Evolutionary conservation across 1,140 invertebrate species (phyloP).

Genomic region (Dreissena polymorpha): DNA sequence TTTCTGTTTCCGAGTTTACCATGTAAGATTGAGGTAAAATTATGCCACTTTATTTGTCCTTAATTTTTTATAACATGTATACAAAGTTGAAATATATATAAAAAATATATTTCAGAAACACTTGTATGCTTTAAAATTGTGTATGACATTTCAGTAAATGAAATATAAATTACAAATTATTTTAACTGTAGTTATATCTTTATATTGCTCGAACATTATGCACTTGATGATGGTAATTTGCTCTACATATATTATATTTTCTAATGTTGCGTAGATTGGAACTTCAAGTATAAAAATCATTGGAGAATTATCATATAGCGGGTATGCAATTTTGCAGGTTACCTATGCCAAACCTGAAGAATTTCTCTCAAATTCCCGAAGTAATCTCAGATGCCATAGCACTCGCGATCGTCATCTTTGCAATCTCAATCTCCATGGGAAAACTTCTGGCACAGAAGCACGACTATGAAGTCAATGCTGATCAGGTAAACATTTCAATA

Average conservation of each 20-base stretch:
- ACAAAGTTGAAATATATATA: too few relatives aligned
- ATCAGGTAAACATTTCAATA: constrained; percentile 84
- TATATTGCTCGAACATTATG: too few relatives aligned
- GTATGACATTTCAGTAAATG: too few relatives aligned
- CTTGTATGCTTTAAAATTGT: too few relatives aligned
- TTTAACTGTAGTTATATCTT: too few relatives aligned
- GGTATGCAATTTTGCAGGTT: constrained; percentile 66
- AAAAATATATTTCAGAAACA: too few relatives aligned
- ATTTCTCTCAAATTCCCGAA: constrained; percentile 64
- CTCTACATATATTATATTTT: neutral
- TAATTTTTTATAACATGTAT: too few relatives aligned
- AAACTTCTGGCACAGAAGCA: constrained; percentile 94
- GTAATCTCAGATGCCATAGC: constrained; percentile 85
- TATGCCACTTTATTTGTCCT: too few relatives aligned
- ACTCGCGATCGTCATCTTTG: constrained; percentile 94
- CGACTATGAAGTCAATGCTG: constrained; percentile 92
- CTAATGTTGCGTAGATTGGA: neutral
- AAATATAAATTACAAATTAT: too few relatives aligned
- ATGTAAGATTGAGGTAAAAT: too few relatives aligned
- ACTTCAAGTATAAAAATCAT: neutral
- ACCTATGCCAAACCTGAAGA: constrained; percentile 69
- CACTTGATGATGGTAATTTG: neutral
- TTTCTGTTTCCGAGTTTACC: too few relatives aligned
- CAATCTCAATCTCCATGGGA: constrained; percentile 95
- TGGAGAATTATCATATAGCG: neutral